A percentile compares a stretch with the other conserved stretches of the same genome.
These are phyloP conservation scores for Phengaris alcon DNA, from an alignment of 2,888 invertebrate genomes.

Conservation along the genomic window DNA sequence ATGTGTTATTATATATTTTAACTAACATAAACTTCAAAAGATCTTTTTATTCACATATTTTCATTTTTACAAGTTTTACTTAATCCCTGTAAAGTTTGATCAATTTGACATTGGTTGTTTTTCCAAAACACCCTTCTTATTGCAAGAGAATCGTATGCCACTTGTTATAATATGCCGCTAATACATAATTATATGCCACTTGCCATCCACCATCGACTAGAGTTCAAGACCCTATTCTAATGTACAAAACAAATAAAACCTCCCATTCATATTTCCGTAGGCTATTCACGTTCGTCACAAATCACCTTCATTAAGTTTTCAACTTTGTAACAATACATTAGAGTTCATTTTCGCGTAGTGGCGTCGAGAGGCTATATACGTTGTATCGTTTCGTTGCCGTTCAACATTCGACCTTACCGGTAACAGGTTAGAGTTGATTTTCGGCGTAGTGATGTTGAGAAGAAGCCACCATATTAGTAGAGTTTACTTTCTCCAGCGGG, in stretches of 20 bases:
- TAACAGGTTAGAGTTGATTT: conserved; percentile 30
- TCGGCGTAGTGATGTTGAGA: conserved; percentile 30
- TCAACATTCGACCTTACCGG: conserved; percentile 28
- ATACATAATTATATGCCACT: conserved; percentile 9
- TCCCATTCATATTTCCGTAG: conserved; percentile 31
- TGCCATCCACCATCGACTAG: neutral
- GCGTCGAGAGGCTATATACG: conserved; percentile 31
- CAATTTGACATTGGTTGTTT: too few relatives aligned
- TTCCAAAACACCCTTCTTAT: too few relatives aligned
- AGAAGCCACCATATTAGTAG: conserved; percentile 46
- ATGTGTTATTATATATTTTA: too few relatives aligned
- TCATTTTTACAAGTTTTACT: too few relatives aligned
- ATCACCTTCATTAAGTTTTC: conserved; percentile 33
- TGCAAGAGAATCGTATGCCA: neutral
- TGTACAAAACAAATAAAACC: conserved; percentile 30
- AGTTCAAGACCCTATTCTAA: conserved; percentile 28
- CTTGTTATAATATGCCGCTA: neutral
- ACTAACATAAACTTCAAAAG: too few relatives aligned
- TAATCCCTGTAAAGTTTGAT: too few relatives aligned
- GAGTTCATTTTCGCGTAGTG: conserved; percentile 29
- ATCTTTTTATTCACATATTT: too few relatives aligned
- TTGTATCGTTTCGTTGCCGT: conserved; percentile 36
- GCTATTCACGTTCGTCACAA: conserved; percentile 38
- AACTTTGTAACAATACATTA: neutral
- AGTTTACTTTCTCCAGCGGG: conserved; percentile 73